Evolutionary conservation across 2,797 vertebrate species (phyloP), one percentile per base, ranked within the genome.

Genomic region (Picus viridis): DNA sequence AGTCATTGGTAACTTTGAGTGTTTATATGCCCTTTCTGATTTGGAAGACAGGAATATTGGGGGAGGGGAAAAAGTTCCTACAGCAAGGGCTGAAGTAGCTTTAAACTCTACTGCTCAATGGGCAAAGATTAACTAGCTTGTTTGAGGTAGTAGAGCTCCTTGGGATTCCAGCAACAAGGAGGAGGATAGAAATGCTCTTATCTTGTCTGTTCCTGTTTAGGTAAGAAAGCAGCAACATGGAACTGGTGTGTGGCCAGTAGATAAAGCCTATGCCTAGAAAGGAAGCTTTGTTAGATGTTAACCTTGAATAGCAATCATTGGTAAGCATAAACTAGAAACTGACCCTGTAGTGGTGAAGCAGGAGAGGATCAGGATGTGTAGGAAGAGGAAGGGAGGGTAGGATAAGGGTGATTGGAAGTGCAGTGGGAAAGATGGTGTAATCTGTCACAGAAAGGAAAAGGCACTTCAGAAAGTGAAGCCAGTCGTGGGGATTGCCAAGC

Each of bases 71-170:
- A 24, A 36, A 2, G 4, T 43, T 86, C n/a, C 34, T 2, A 2
- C 2, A 0, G 8, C 20, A 19, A 41, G 6, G n/a, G 22, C 59
- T 67, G 45, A 26, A 75, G 43, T 54, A 61, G 27, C 34, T 91
- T 76, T 83, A 67, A 89, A 39, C 36, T 77, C 39, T 54, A 30
- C 56, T 62, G 61, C 45, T 73, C n/a, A 69, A 0, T n/a, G 49
- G 61, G n/a, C 61, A 89, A 94, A 88, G 80, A 89, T 93, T 93
- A 87, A 84, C 89, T 43, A 79, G 39, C 57, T 79, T 67, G 70
- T 86, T 89, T 87, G 7, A 23, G 51, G 43, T 78, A 32, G 29
- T 22, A 63, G 34, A 17, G 19, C 34, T 86, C 26, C 13, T 51
- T 82, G 22, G 45, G 36, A 90, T 51, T 82, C 64, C 54, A 80